phyloP scores from a whole-genome alignment of 2,113 vertebrate species.

The Cepphus grylle region DNA sequence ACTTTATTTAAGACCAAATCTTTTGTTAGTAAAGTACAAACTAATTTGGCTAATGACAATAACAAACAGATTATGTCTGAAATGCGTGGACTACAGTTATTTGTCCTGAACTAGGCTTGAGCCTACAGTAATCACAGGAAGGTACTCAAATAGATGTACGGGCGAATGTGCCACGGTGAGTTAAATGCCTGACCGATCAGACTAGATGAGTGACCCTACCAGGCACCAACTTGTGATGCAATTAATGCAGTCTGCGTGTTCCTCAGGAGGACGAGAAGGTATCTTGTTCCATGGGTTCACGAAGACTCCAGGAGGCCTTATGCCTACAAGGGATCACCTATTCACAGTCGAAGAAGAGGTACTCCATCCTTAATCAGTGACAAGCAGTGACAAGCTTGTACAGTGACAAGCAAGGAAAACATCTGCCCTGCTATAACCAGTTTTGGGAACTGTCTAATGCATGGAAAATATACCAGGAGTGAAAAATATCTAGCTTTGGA shows the following conservation, averaged over 20 bases:
- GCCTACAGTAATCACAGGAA: neutral
- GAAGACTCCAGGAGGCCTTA: neutral
- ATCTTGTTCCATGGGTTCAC: neutral
- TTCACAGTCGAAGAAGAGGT: neutral
- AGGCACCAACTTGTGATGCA: neutral
- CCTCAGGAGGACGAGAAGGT: neutral
- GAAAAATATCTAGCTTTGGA: neutral
- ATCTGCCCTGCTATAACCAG: neutral
- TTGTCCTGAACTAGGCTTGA: constrained; percentile 12
- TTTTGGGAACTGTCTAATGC: neutral
- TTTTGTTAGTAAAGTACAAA: neutral
- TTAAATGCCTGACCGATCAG: neutral
- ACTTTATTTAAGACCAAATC: neutral
- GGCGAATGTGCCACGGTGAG: neutral
- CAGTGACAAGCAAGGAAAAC: neutral
- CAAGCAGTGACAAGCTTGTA: neutral
- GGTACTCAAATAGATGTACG: neutral
- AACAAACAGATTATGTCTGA: constrained; percentile 55
- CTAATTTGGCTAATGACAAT: neutral
- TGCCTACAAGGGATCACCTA: neutral
- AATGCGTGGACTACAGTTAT: neutral
- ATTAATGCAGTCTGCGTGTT: neutral
- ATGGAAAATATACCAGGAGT: neutral
- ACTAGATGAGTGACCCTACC: neutral
- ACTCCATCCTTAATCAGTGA: neutral